Conservation (phyloP, 2,113 vertebrate genomes). For the Tupaia tana region DNA sequence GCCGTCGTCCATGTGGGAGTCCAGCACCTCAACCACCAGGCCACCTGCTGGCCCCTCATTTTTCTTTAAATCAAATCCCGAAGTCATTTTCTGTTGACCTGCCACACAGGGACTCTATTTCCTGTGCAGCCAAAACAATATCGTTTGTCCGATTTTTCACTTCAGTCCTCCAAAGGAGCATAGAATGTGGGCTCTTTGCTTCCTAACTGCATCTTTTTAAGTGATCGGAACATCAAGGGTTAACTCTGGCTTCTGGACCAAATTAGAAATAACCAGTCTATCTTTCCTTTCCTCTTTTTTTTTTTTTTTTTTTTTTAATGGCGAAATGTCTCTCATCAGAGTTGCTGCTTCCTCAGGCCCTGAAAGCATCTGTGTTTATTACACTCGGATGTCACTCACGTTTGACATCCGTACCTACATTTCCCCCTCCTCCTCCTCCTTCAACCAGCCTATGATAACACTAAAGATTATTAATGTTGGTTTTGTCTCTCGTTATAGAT, state of each 20-base stretch:
- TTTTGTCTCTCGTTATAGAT: conserved; percentile 80
- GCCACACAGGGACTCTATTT: not conserved
- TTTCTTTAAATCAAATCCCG: conserved; percentile 41
- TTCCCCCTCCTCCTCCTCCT: conserved; percentile 64
- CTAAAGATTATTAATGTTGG: conserved; percentile 84
- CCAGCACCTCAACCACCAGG: too few species aligned
- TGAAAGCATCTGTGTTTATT: conserved; percentile 80
- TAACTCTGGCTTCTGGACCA: conserved; percentile 64
- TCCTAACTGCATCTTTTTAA: conserved; percentile 31
- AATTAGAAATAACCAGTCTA: conserved; percentile 85
- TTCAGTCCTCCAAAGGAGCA: not conserved
- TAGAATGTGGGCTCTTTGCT: not conserved
- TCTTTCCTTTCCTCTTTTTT: conserved; percentile 68
- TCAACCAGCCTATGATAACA: conserved; percentile 79
- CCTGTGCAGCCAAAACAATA: not conserved
- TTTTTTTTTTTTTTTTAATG: not conserved
- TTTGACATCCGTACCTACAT: conserved; percentile 62
- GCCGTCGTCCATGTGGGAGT: too few species aligned
- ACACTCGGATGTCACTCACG: conserved; percentile 60
- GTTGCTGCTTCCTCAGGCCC: conserved; percentile 75
- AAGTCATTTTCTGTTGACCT: not conserved
- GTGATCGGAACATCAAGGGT: conserved; percentile 27
- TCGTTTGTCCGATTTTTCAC: not conserved
- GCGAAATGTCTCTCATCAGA: conserved; percentile 77
- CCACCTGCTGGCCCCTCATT: not conserved